Percentiles rank a stretch among this genome's conserved stretches.
Evolutionary conservation across 35 echinoderm and acorn worm species (phyloP).

Genomic region (Apostichopus japonicus): DNA sequence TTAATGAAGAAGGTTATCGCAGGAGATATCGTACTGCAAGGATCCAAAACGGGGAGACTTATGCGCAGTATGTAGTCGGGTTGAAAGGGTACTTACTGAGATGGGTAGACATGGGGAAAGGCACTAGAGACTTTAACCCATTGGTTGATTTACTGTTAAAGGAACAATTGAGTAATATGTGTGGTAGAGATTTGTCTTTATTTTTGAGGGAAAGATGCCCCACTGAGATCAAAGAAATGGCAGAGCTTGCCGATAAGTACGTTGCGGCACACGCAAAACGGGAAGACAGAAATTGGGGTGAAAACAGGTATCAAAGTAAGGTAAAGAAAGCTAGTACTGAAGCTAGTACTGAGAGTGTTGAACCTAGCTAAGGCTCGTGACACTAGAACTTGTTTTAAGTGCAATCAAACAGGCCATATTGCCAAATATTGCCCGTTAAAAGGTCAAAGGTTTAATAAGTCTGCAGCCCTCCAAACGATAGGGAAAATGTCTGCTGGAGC

Average conservation of each 20-base stretch:
- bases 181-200: conserved; percentile 34
- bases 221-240: neutral
- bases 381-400: too few species aligned
- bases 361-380: too few species aligned
- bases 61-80: conserved; percentile 39
- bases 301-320: too few species aligned
- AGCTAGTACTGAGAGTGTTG: too few species aligned
- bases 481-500: too few species aligned
- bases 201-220: conserved; percentile 62
- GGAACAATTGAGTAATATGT: conserved; percentile 39
- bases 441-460: too few species aligned
- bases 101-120: conserved; percentile 59
- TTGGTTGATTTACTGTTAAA: conserved; percentile 55
- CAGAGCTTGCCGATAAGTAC: conserved; percentile 52
- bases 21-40: conserved; percentile 50
- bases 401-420: too few species aligned
- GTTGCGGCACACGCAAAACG: conserved; percentile 30
- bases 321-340: too few species aligned
- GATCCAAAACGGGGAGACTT: conserved; percentile 22
- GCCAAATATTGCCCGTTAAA: too few species aligned
- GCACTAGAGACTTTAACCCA: conserved; percentile 22
- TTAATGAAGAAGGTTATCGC: conserved; percentile 63
- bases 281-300: too few species aligned
- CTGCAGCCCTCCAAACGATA: too few species aligned
- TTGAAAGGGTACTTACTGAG: conserved; percentile 51